These are phyloP conservation scores for Eretmochelys imbricata DNA, from an alignment of 2,113 vertebrate species.

Conservation along the genomic window DNA sequence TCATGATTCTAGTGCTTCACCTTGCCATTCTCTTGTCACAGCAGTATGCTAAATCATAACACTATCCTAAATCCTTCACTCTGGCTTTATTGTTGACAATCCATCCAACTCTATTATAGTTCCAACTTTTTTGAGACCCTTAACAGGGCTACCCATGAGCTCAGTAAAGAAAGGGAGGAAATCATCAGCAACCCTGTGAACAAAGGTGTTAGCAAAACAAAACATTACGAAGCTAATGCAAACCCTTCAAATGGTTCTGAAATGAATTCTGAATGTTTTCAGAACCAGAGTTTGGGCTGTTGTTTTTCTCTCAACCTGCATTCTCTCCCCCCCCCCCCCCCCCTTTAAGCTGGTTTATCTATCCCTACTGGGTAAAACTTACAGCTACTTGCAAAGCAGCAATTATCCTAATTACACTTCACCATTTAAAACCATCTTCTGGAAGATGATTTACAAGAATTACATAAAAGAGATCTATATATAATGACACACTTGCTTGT, in stretches of 20 bases:
- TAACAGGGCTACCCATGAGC: conserved; percentile 1
- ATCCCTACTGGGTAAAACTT: conserved; percentile 72
- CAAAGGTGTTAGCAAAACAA: conserved; percentile 47
- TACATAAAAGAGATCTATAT: conserved; percentile 73
- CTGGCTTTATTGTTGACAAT: neutral
- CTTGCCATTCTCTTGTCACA: neutral
- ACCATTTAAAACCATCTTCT: conserved; percentile 75
- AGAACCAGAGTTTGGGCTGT: conserved; percentile 25
- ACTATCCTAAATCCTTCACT: neutral
- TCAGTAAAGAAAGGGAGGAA: conserved; percentile 6
- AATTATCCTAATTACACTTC: conserved; percentile 77
- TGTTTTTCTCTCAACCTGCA: conserved; percentile 57
- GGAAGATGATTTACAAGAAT: conserved; percentile 74
- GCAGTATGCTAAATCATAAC: neutral
- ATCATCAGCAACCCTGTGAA: conserved; percentile 19
- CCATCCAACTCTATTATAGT: neutral
- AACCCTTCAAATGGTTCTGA: conserved; percentile 54
- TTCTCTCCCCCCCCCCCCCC: conserved; percentile 4
- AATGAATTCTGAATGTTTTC: conserved; percentile 64
- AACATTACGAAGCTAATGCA: conserved; percentile 57
- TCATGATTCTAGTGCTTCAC: neutral
- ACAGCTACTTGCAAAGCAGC: conserved; percentile 77
- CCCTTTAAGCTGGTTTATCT: conserved; percentile 54
- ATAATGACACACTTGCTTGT: conserved; percentile 67
- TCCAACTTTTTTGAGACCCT: neutral